Evolutionary conservation across 2,888 invertebrate genomes (phyloP).

Genomic region (Eucriotettix oculatus): DNA sequence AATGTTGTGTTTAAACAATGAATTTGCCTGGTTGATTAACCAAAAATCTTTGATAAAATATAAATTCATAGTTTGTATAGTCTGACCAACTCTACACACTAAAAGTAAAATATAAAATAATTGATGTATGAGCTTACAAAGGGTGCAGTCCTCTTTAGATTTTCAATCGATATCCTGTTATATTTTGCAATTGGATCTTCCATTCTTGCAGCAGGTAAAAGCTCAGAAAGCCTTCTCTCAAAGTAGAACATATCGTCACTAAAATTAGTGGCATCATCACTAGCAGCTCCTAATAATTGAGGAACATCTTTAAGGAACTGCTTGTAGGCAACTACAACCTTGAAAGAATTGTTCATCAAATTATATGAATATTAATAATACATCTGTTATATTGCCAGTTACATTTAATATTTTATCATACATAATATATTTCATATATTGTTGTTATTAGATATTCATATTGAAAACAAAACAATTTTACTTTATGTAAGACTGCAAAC

Average conservation of each 20-base stretch:
- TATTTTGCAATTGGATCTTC: constrained; percentile 25
- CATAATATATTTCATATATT: neutral
- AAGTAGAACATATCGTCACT: constrained; percentile 34
- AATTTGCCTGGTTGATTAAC: too few relatives aligned
- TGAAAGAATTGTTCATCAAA: constrained; percentile 10
- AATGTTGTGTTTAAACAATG: too few relatives aligned
- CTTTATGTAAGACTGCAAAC: too few relatives aligned
- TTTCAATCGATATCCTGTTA: constrained; percentile 25
- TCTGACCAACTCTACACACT: neutral
- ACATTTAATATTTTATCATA: neutral
- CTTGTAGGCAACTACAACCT: constrained; percentile 33
- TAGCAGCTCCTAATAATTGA: constrained; percentile 28
- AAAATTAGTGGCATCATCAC: constrained; percentile 29
- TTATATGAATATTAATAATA: neutral
- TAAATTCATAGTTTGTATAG: neutral
- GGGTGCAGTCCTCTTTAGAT: constrained; percentile 26
- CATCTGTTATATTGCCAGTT: too few relatives aligned
- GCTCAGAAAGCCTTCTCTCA: constrained; percentile 36
- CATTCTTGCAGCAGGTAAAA: constrained; percentile 25
- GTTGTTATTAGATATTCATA: neutral
- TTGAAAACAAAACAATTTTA: too few relatives aligned
- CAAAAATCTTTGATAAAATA: too few relatives aligned
- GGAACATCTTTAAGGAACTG: constrained; percentile 32
- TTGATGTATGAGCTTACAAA: constrained; percentile 21
- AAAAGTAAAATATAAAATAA: neutral